phyloP scores from a whole-genome alignment of 2,113 vertebrate genomes.

The Benitochromis conjunctus region DNA sequence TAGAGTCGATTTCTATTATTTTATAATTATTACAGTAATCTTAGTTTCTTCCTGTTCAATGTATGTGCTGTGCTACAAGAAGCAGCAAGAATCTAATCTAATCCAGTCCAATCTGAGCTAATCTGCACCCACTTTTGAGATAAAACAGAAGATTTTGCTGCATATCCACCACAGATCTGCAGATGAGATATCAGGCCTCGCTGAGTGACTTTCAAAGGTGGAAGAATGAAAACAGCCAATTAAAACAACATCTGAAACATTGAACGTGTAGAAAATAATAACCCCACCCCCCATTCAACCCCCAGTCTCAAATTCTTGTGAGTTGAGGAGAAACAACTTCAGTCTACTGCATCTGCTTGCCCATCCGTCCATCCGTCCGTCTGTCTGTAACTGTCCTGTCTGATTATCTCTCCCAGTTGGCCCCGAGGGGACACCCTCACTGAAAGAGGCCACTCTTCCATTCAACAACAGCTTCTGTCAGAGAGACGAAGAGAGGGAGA shows the following conservation, averaged over 20 bases:
- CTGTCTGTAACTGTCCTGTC: conserved; percentile 67
- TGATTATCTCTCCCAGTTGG: conserved; percentile 71
- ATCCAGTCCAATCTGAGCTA: not conserved
- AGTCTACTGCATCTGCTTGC: conserved; percentile 22
- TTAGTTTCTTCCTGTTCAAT: not conserved
- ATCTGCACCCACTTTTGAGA: not conserved
- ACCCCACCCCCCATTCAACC: not conserved
- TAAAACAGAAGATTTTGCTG: not conserved
- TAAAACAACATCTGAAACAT: not conserved
- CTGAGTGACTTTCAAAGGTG: not conserved
- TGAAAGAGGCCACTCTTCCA: conserved; percentile 79
- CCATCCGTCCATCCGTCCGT: conserved; percentile 28
- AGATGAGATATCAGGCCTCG: not conserved
- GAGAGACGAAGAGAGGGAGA: conserved; percentile 23
- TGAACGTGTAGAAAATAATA: not conserved
- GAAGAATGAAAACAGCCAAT: not conserved
- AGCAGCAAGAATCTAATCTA: not conserved
- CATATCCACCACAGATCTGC: not conserved
- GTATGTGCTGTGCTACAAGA: not conserved
- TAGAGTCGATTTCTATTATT: not conserved
- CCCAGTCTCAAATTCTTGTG: not conserved
- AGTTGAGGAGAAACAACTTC: conserved; percentile 26
- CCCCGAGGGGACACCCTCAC: conserved; percentile 71
- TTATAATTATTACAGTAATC: not conserved
- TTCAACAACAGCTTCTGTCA: conserved; percentile 85